Evolutionary conservation across 1,140 invertebrate genomes (phyloP), one percentile per base, ranked within the genome.

Genomic region (Berghia stephanieae): DNA sequence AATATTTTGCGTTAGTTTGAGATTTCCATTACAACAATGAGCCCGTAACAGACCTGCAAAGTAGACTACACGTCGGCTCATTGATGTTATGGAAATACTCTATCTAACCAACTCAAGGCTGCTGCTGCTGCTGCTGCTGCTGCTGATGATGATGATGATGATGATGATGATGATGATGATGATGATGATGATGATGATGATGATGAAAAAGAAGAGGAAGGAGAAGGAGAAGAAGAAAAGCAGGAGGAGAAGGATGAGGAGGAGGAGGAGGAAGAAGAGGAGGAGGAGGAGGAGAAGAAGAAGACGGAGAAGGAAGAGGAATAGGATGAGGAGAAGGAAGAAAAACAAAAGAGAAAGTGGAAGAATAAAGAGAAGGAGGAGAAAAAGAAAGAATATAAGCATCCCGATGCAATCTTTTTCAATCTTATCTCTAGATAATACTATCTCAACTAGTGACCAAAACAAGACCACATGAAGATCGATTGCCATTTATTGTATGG

Each of bases 141-240:
- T 42, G 68, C n/a, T 70, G 68, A 46, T 70, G 42, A 46, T 70
- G 68, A 70, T 43, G 42, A 70, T 70, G 68, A 70, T 43, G 42
- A 70, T 70, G 68, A 70, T 70, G 42, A 44, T 40, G n/a, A 70
- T 44, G n/a, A 46, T 6, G 40, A 10, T 5, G 40, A 43, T 18
- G 10, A 10, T 6, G 40, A 4, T 3, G 24, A n/a, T 6, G 69
- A 44, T 16, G n/a, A 34, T 18, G 43, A 73, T 3, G 40, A n/a
- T 1, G 44, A 27, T n/a, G 43, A 36, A 18, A 10, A 21, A 52
- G 3, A 21, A 31, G 8, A 34, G 21, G 3, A 3, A 40, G 6
- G 70, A 52, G 4, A 55, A 40, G 21, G 44, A 52, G 13, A 40
- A n/a, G 1, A 40, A 46, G 3, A 21, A 10, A 3, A 34, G 13